Percentiles rank a stretch among this genome's conserved stretches.
phyloP scores from a whole-genome alignment of 2,888 invertebrate genomes.

The Cephus rjabovi region DNA sequence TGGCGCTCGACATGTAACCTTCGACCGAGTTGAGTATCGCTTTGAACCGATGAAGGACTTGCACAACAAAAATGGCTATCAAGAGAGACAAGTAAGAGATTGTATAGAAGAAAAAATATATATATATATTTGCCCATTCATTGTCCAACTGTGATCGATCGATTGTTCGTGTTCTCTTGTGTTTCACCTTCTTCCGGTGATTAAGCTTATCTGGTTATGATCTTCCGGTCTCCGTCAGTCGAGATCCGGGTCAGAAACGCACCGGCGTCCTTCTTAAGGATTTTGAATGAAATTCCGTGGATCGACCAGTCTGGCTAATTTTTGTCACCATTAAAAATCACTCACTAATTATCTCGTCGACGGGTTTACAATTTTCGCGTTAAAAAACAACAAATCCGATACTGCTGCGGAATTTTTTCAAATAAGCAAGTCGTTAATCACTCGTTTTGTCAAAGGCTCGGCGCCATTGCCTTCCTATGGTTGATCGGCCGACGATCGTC shows the following conservation, averaged over 20 bases:
- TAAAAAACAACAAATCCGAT: background rate
- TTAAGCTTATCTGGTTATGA: background rate
- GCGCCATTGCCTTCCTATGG: background rate
- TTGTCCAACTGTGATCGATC: background rate
- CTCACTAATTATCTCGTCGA: background rate
- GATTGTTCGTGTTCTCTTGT: background rate
- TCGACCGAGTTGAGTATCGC: background rate
- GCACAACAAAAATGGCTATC: background rate
- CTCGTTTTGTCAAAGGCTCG: background rate
- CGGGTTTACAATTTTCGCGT: background rate
- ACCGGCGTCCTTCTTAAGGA: background rate
- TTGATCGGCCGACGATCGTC: background rate
- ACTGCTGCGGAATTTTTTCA: background rate
- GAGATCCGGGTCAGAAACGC: background rate
- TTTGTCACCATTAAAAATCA: background rate
- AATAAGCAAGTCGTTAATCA: background rate
- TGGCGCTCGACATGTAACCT: background rate
- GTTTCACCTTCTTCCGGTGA: slow-evolving; percentile 5
- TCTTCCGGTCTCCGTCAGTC: background rate
- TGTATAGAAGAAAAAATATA: background rate
- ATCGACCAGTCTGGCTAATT: background rate
- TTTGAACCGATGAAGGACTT: background rate
- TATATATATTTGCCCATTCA: background rate
- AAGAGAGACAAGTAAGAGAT: background rate
- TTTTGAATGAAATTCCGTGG: background rate